Conservation (phyloP, 2,888 invertebrate species). For the Athalia rosae region DNA sequence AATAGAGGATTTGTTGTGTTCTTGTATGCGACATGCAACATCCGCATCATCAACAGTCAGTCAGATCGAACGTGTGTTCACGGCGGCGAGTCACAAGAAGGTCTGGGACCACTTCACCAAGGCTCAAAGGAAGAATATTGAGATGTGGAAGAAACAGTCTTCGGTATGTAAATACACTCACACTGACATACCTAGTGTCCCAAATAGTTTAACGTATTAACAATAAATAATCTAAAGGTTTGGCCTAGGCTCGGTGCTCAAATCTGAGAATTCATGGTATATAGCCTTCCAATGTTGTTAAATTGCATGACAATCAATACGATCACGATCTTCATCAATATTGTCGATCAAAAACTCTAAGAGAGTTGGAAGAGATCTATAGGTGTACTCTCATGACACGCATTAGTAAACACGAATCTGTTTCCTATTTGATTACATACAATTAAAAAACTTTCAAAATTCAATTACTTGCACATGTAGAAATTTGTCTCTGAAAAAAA, state of each 20-base stretch:
- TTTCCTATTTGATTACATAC: not conserved
- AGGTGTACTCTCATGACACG: too few species aligned
- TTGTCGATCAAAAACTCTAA: not conserved
- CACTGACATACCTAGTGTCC: conserved; percentile 44
- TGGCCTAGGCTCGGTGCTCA: conserved; percentile 27
- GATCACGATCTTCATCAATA: not conserved
- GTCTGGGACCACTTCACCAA: conserved; percentile 99
- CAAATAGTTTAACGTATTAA: conserved; percentile 25
- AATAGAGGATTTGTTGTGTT: conserved; percentile 73
- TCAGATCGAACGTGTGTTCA: conserved; percentile 99
- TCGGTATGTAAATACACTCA: conserved; percentile 81
- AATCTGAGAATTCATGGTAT: not conserved
- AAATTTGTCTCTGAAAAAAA: not conserved
- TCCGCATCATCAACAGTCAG: conserved; percentile 84
- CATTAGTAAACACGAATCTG: too few species aligned
- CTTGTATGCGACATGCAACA: conserved; percentile 73
- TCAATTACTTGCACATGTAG: not conserved
- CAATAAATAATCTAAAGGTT: conserved; percentile 9
- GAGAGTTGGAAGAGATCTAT: too few species aligned
- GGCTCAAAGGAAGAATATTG: conserved; percentile 98
- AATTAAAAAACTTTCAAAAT: not conserved
- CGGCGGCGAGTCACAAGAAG: conserved; percentile 96
- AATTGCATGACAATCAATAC: not conserved
- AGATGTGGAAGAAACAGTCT: conserved; percentile 97
- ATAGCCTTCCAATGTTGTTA: not conserved